phyloP scores from a whole-genome alignment of 1,140 invertebrate genomes.

The Galleria mellonella region DNA sequence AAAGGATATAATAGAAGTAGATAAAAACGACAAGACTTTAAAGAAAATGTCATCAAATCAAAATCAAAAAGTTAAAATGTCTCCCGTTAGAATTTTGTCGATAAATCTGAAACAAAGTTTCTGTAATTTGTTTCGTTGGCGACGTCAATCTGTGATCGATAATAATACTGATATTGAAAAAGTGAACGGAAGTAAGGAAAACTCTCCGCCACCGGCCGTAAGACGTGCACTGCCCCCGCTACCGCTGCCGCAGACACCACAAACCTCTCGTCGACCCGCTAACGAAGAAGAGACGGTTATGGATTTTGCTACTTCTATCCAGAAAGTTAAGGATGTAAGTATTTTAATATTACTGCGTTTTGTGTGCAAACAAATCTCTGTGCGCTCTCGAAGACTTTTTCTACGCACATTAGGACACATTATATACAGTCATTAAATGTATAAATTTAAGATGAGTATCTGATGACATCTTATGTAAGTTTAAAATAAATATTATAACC shows the following conservation, averaged over 20 bases:
- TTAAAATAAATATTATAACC: too few relatives aligned
- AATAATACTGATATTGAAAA: constrained; percentile 35
- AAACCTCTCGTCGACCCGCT: constrained; percentile 23
- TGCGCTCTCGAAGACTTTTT: too few relatives aligned
- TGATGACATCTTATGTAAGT: too few relatives aligned
- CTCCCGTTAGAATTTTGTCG: constrained; percentile 77
- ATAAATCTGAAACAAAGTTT: constrained; percentile 89
- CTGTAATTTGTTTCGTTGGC: constrained; percentile 87
- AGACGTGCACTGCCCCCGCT: constrained; percentile 87
- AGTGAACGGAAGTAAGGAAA: constrained; percentile 23
- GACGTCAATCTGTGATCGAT: constrained; percentile 35
- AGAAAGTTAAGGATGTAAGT: constrained; percentile 95
- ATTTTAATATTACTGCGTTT: not conserved
- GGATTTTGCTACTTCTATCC: constrained; percentile 93
- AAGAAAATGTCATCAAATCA: constrained; percentile 42
- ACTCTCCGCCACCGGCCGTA: constrained; percentile 63
- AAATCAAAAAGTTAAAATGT: constrained; percentile 77
- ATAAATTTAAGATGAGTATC: not conserved
- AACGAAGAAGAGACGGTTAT: constrained; percentile 75
- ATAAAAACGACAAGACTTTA: constrained; percentile 34
- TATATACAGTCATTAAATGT: too few relatives aligned
- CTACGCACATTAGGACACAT: too few relatives aligned
- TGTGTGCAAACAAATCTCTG: not conserved
- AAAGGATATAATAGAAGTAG: constrained; percentile 47
- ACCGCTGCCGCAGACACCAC: constrained; percentile 78